Base-by-base conservation (phyloP, 2,113 vertebrate species). In the Dicentrarchus labrax region DNA sequence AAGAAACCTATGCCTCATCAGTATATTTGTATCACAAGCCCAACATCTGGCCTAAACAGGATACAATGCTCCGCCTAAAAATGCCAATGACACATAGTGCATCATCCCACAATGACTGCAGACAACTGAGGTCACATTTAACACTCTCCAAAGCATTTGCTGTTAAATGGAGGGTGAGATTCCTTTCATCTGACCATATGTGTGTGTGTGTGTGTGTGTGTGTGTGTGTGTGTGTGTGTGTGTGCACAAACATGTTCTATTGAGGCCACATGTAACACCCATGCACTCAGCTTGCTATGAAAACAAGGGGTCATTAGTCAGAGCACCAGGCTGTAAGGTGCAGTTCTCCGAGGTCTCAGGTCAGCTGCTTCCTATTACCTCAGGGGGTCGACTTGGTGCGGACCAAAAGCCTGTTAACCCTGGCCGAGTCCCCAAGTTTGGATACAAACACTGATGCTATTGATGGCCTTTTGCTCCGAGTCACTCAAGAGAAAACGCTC, bases 341-440 rank as follows among this genome's bases (percentile, higher is more conserved):
- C 84, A 84, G 76, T 77, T 86, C 78, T 88, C 84, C 87, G 83
- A 79, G 77, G 87, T 91, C 92, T 91, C 86, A 91, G 88, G 81
- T 95, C 94, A 96, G 91, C 85, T 93, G 93, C 88, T 93, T 94
- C 90, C 86, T 89, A 94, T 95, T 95, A 94, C 83, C 74, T 75
- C 72, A 16, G 62, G 45, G 59, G 77, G 68, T 82, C 77, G 89
- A 93, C 86, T 82, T 64, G 70, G 80, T 86, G 89, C 36, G 3
- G 74, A 85, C 83, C 76, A 51, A 82, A 66, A 85, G 92, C 89
- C 91, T 88, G 94, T 96, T 96, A 95, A 96, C 96, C 86, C 89
- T 10, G 72, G n/a, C 72, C 16, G 43, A 80, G 77, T 85, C 89
- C 91, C 87, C 70, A 88, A 59, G n/a, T 86, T 85, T 88, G 90